A percentile compares a stretch with the other conserved stretches of the same genome.
Evolutionary conservation across 2,113 vertebrate species (phyloP).

Genomic region (Prolemur simus): DNA sequence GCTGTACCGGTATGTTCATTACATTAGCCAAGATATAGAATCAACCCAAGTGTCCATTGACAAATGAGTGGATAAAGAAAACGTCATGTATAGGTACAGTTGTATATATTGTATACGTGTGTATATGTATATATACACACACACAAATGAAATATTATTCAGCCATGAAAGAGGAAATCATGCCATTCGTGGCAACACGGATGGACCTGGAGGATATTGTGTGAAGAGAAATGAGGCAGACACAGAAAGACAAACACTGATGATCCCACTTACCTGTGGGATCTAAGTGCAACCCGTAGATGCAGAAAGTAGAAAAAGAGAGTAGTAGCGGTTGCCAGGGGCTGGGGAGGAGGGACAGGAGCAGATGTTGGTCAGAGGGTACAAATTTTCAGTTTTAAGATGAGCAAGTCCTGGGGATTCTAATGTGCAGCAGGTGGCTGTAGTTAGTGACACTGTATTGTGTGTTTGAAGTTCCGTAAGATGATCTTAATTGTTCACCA

Average conservation of each 20-base stretch:
- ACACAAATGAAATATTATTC: not conserved
- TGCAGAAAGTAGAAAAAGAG: not conserved
- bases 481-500: not conserved
- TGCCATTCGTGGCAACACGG: not conserved
- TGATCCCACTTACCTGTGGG: not conserved
- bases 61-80: not conserved
- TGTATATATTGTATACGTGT: not conserved
- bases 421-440: not conserved
- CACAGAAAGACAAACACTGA: not conserved
- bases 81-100: not conserved
- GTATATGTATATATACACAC: not conserved
- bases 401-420: not conserved
- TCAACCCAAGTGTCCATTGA: not conserved
- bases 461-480: not conserved
- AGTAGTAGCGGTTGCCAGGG: not conserved
- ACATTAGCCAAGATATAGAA: not conserved
- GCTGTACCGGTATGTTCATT: not conserved
- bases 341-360: not conserved
- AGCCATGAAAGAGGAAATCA: not conserved
- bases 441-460: not conserved
- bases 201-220: not conserved
- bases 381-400: not conserved
- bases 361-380: not conserved
- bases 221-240: not conserved
- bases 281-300: not conserved